Conservation (phyloP, 2,888 invertebrate genomes). For the Lathronympha strigana region DNA sequence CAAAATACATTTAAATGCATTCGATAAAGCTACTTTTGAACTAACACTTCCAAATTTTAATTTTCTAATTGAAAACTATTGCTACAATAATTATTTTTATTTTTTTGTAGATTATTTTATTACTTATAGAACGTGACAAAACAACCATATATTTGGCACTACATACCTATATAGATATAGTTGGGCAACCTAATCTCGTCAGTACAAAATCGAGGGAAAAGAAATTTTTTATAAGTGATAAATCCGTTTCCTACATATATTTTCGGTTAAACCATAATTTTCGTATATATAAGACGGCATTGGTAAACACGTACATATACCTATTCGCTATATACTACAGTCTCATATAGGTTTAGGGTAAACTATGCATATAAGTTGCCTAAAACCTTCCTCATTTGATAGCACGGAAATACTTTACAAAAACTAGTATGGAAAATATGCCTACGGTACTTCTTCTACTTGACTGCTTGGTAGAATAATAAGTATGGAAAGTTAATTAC, state of each 20-base stretch:
- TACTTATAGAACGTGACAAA: conserved; percentile 23
- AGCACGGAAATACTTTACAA: conserved; percentile 18
- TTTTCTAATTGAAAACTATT: too few species aligned
- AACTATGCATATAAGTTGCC: conserved; percentile 14
- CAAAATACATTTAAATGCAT: conserved; percentile 5
- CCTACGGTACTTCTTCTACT: too few species aligned
- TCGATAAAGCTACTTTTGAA: neutral
- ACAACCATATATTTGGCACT: conserved; percentile 42
- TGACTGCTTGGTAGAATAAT: too few species aligned
- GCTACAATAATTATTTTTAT: conserved; percentile 10
- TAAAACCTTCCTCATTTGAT: conserved; percentile 14
- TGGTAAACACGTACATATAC: conserved; percentile 20
- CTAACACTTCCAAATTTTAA: neutral
- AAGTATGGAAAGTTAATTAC: too few species aligned
- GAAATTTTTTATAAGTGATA: too few species aligned
- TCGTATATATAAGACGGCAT: conserved; percentile 34
- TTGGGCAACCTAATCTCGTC: too few species aligned
- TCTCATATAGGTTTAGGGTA: conserved; percentile 23
- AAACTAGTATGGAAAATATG: too few species aligned
- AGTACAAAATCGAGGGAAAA: too few species aligned
- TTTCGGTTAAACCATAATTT: conserved; percentile 22
- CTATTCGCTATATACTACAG: conserved; percentile 29
- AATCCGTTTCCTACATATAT: too few species aligned
- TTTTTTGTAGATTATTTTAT: neutral
- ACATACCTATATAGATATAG: conserved; percentile 36